Percentiles rank a stretch among this genome's conserved stretches.
Evolutionary conservation across 2,888 invertebrate genomes (phyloP).

Genomic region (Apotomis turbidana): DNA sequence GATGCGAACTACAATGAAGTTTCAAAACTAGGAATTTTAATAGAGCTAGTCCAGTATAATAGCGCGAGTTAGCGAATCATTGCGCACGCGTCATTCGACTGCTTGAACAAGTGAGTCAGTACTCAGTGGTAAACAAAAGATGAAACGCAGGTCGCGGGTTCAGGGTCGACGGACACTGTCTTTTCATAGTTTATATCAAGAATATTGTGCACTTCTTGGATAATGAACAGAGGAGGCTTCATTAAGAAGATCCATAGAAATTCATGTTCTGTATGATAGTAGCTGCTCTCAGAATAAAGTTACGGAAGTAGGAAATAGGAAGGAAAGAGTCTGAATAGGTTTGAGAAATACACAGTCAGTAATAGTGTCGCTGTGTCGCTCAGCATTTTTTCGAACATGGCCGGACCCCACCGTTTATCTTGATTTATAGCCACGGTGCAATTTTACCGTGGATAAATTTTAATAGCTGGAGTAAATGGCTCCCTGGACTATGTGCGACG

Average conservation of each 20-base stretch:
- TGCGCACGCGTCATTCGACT: slow-evolving; percentile 18
- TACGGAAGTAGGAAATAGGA: no score
- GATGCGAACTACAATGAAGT: background rate
- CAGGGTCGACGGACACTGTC: slow-evolving; percentile 49
- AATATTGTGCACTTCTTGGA: no score
- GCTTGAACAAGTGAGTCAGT: slow-evolving; percentile 39
- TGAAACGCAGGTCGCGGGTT: slow-evolving; percentile 51
- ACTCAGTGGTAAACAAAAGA: slow-evolving; percentile 40
- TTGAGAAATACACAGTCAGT: no score
- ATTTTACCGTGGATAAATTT: slow-evolving; percentile 38
- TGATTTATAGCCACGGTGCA: slow-evolving; percentile 29
- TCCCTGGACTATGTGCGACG: slow-evolving; percentile 1
- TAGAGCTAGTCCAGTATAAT: background rate
- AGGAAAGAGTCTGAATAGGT: no score
- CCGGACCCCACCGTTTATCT: slow-evolving; percentile 10
- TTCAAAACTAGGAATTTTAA: background rate
- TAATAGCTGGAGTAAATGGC: slow-evolving; percentile 30
- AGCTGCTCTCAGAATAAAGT: no score
- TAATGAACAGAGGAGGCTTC: no score
- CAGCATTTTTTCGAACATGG: background rate
- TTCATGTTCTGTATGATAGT: no score
- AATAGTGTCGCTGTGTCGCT: no score
- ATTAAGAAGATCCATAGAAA: no score
- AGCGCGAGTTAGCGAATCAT: slow-evolving; percentile 21
- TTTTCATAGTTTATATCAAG: slow-evolving; percentile 5